Percentiles rank a stretch among this genome's conserved stretches.
phyloP scores from a whole-genome alignment of 2,888 invertebrate species.

The Therioaphis trifolii region DNA sequence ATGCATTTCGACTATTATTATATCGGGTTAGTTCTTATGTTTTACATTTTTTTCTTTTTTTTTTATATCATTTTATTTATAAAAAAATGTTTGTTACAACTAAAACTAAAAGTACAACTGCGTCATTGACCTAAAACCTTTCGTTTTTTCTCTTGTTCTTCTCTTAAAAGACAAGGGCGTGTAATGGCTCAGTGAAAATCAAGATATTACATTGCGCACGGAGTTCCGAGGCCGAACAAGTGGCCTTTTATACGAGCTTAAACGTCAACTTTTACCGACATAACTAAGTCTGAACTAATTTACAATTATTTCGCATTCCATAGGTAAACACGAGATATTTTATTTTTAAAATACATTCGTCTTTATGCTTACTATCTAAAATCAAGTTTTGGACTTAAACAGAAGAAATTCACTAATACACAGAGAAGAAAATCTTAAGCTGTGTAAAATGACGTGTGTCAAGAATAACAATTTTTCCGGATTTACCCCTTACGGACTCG shows the following conservation, averaged over 20 bases:
- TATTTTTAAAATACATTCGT: not conserved
- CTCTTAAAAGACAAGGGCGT: constrained; percentile 47
- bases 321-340: not conserved
- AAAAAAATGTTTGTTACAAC: not conserved
- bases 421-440: constrained; percentile 31
- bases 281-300: not conserved
- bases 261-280: constrained; percentile 41
- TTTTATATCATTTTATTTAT: not conserved
- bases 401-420: not conserved
- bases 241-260: constrained; percentile 45
- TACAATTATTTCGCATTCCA: constrained; percentile 12
- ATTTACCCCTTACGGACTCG: constrained; percentile 29
- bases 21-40: not conserved
- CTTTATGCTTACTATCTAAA: not conserved
- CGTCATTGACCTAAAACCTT: constrained; percentile 62
- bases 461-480: constrained; percentile 59
- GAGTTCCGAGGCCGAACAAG: constrained; percentile 33
- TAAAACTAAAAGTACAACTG: not conserved
- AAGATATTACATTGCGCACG: constrained; percentile 29
- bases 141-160: constrained; percentile 35
- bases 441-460: constrained; percentile 49
- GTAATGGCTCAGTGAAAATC: constrained; percentile 40
- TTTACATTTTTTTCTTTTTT: not conserved
- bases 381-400: not conserved
- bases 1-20: constrained; percentile 21